A percentile compares a stretch with the other conserved stretches of the same genome.
phyloP scores from a whole-genome alignment of 2,888 invertebrate species.

The Macropis europaea region DNA sequence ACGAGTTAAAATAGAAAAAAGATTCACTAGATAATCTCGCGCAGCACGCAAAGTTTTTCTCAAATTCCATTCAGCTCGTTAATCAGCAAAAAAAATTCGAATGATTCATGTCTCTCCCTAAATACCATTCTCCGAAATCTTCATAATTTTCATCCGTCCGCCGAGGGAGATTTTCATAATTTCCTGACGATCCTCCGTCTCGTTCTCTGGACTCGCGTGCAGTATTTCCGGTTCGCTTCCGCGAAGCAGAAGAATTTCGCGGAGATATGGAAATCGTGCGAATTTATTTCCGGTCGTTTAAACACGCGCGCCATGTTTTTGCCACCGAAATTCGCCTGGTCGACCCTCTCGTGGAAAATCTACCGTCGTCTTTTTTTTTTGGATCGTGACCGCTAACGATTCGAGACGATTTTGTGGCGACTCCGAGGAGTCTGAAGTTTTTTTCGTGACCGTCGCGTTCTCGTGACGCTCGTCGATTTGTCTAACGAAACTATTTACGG shows the following conservation, averaged over 20 bases:
- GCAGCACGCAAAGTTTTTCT: no score
- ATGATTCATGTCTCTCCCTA: conserved; percentile 53
- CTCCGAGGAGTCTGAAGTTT: no score
- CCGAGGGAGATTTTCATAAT: conserved; percentile 50
- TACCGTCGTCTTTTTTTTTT: conserved; percentile 10
- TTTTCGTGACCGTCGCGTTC: conserved; percentile 24
- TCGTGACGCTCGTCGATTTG: conserved; percentile 41
- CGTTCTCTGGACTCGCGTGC: neutral
- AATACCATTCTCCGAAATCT: conserved; percentile 43
- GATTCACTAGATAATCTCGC: no score
- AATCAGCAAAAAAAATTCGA: no score
- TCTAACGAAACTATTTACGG: conserved; percentile 35
- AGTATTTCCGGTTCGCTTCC: no score
- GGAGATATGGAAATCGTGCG: conserved; percentile 61
- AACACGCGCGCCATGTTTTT: conserved; percentile 39
- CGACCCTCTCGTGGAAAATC: conserved; percentile 7
- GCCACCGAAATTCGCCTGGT: conserved; percentile 39
- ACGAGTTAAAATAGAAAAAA: no score
- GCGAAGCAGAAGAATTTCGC: conserved; percentile 38
- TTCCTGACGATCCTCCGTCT: conserved; percentile 7
- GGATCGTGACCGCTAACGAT: neutral
- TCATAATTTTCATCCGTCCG: conserved; percentile 37
- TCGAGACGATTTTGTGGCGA: neutral
- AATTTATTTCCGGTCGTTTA: conserved; percentile 57
- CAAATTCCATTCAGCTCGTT: no score